Base-by-base conservation (phyloP, 2,888 invertebrate species). In the Drosophila mercatorum region DNA sequence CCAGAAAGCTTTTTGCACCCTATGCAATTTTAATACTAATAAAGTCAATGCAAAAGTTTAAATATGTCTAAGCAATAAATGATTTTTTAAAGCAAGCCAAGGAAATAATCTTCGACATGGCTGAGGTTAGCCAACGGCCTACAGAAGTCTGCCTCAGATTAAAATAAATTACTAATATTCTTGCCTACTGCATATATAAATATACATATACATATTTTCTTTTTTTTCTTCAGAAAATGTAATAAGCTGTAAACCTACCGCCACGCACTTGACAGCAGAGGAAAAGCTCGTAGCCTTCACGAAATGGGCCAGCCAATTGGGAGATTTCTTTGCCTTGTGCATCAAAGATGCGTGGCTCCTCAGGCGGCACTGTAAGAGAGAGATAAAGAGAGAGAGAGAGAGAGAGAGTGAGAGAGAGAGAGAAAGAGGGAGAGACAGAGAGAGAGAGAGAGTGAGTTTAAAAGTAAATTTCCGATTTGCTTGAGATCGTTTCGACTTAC, bases 221-320 rank as follows among this genome's bases (percentile, higher is more conserved):
- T 5, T n/a, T 22, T 22, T 22, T 22, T 22, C 22, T 22, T 22
- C 22, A 22, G 22, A 22, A 22, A 22, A 22, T 22, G 22, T 28
- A 28, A 28, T 3, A 28, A 28, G 28, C 4, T 4, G 28, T 28
- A 1, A 68, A 91, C 94, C 95, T 94, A 97, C 97, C 98, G 93
- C 97, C 97, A 83, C 95, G 94, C 68, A 97, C 97, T 93, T 97
- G 96, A 93, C 98, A 98, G 72, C 96, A 96, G 67, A 98, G 94
- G 81, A 96, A 95, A 68, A 98, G 94, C 91, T 96, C 96, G 90
- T 96, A 96, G 60, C 97, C 97, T 93, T 98, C 97, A 83, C 97
- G 94, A 92, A 97, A 97, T 14, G 97, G 97, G 60, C 97, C 97
- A 34, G 97, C 96, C 65, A 95, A 94, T 60, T 95, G 95, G 68